Base-by-base conservation (phyloP, 2,888 invertebrate genomes). In the Periphyllus acericola region DNA sequence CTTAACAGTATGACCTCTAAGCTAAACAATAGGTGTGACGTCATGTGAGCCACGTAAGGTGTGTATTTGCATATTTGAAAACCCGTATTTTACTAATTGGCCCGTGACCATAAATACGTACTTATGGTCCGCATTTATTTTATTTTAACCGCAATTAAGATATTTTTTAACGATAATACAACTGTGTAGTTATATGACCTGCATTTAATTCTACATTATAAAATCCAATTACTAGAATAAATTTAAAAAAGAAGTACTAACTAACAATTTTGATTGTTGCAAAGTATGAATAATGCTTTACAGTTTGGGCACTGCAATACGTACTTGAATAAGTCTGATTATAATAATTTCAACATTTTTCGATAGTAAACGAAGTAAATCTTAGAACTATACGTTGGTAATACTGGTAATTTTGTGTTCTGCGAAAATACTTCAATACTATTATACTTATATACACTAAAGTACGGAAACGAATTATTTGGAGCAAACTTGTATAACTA, bases 11-110 rank as follows among this genome's bases (percentile, higher is more conserved):
- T 46, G 14, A 11, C 11, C 14, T 46, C 11, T 46, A 36, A 36
- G 36, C 36, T 36, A 46, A 46, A 46, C 11, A 46, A 46, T 46
- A 17, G 14, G 32, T 32, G 71, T 32, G 17, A 29, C 71, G 71
- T 71, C 29, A 71, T 71, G 29, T 32, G 71, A 71, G 71, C 71
- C 17, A 29, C 29, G 29, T 32, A 32, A 17, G 19, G 29, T 46
- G 21, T 81, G 46, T 11, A 81, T 81, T 81, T 68, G 68, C 81
- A 81, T 81, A 68, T 68, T 68, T 68, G 2, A 46, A 80, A 81
- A 81, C 81, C 68, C 81, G 81, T 81, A 81, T 40, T 46, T 80
- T 36, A 29, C 32, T 19, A 72, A 19, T 32, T 21, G 25, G 36
- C 36, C 32, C 21, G 21, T 36, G 36, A 74, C 36, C 74, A 19